A percentile compares a stretch with the other conserved stretches of the same genome.
phyloP scores from a whole-genome alignment of 2,888 invertebrate genomes.

The Nebria brevicollis region DNA sequence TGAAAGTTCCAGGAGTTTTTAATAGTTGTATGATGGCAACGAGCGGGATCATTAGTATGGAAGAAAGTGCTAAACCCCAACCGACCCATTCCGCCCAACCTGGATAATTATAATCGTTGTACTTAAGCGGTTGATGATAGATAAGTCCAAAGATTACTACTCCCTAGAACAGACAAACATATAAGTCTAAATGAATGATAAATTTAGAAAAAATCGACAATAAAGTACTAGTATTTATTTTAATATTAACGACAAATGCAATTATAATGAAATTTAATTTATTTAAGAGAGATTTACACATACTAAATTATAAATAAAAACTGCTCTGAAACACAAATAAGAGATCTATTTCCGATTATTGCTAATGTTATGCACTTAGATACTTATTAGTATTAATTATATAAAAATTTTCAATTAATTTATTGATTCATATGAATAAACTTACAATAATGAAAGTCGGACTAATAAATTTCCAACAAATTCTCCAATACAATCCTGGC shows the following conservation, averaged over 20 bases:
- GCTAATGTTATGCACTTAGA: too few relatives aligned
- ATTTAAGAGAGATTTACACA: too few relatives aligned
- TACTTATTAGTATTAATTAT: background rate
- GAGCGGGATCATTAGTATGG: slow-evolving; percentile 77
- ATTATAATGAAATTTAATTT: too few relatives aligned
- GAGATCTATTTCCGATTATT: too few relatives aligned
- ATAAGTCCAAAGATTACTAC: slow-evolving; percentile 74
- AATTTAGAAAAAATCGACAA: background rate
- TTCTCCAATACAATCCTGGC: slow-evolving; percentile 82
- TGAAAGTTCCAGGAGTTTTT: slow-evolving; percentile 73
- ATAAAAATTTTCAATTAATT: background rate
- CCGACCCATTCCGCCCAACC: slow-evolving; percentile 78
- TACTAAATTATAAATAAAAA: background rate
- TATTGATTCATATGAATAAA: slow-evolving; percentile 47
- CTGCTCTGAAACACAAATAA: too few relatives aligned
- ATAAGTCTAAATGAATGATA: background rate
- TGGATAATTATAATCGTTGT: slow-evolving; percentile 76
- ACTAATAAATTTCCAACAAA: slow-evolving; percentile 88
- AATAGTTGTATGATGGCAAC: slow-evolving; percentile 72
- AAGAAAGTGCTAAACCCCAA: slow-evolving; percentile 78
- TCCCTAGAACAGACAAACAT: slow-evolving; percentile 63
- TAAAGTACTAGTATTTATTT: background rate
- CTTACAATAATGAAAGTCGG: slow-evolving; percentile 82
- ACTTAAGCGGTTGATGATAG: slow-evolving; percentile 73
- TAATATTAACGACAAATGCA: too few relatives aligned